phyloP scores from a whole-genome alignment of 2,888 invertebrate genomes.

The Cancer borealis region DNA sequence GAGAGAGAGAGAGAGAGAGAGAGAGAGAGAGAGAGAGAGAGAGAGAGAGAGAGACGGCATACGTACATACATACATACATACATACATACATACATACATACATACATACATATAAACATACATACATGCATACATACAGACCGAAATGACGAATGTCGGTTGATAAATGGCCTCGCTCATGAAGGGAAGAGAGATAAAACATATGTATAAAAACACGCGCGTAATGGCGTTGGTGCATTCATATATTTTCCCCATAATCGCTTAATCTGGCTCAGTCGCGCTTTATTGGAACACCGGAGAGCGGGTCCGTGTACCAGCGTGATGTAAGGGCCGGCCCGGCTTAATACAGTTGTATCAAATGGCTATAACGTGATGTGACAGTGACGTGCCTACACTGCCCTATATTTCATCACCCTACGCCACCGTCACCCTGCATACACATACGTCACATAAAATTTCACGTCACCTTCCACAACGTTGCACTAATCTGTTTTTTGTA shows the following conservation, averaged over 20 bases:
- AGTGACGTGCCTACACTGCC: background rate
- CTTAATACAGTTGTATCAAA: background rate
- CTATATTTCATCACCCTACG: background rate
- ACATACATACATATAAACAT: background rate
- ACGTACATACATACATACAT: background rate
- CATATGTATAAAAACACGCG: background rate
- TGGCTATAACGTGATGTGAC: too few relatives aligned
- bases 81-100: background rate
- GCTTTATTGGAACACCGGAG: conserved; percentile 14
- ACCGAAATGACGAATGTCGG: background rate
- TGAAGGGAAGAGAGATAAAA: background rate
- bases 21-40: conserved; percentile 32
- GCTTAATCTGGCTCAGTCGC: conserved; percentile 12
- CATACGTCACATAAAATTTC: too few relatives aligned
- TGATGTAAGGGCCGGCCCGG: conserved; percentile 21
- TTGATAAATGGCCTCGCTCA: background rate
- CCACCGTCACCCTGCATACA: background rate
- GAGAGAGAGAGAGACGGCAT: background rate
- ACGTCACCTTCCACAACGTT: too few relatives aligned
- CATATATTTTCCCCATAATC: conserved; percentile 26
- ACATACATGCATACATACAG: background rate
- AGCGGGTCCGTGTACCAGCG: conserved; percentile 7
- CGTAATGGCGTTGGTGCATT: background rate
- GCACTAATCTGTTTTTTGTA: too few relatives aligned
- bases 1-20: conserved; percentile 32